Evolutionary conservation across 64 coral and sea anemone genomes (phyloP), one percentile per base, ranked within the genome.

Genomic region (Hydrozoanthus tunicans): DNA sequence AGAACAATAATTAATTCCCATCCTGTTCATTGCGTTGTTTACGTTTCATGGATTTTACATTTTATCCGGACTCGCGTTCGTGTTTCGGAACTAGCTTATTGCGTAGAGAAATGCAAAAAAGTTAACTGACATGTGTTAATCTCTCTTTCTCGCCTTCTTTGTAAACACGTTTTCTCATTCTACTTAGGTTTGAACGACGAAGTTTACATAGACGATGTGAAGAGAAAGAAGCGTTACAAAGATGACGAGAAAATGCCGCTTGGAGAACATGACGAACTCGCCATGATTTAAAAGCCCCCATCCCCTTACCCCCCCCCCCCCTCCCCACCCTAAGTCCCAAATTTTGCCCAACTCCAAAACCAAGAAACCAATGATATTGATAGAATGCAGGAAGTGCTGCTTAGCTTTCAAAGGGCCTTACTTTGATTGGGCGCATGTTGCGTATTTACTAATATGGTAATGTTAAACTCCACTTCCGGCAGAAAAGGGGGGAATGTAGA

Each of bases 201-300:
- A 70, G 51, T 85, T 85, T 85, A 85, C 53, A 58, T 85, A 17
- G 82, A 85, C 7, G 82, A 56, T n/a, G 32, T 64, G 43, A 52
- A 55, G 10, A 93, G 76, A 73, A 96, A 59, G 66, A 90, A 53
- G 77, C 4, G 79, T 4, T 76, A 85, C 63, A 95, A 82, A 85
- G 91, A 93, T 80, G 82, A 93, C 0, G 95, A 96, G 66, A 96
- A 93, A 56, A 53, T 96, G 66, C 95, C 92, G 13, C 62, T 96
- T 0, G 95, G 83, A 62, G 95, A 96, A 8, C 64, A 81, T 68
- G 95, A 96, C 56, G 95, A 96, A 54, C 76, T 96, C 0, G 89
- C 95, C 15, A 80, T 93, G 92, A 74, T 93, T 88, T 96, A 89
- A 96, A 43, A 0, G 32, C 32, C 32, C 32, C 32, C 32, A 43